These are phyloP conservation scores for Oreocharis arfaki DNA, from an alignment of 2,113 vertebrate genomes.

Conservation along the genomic window DNA sequence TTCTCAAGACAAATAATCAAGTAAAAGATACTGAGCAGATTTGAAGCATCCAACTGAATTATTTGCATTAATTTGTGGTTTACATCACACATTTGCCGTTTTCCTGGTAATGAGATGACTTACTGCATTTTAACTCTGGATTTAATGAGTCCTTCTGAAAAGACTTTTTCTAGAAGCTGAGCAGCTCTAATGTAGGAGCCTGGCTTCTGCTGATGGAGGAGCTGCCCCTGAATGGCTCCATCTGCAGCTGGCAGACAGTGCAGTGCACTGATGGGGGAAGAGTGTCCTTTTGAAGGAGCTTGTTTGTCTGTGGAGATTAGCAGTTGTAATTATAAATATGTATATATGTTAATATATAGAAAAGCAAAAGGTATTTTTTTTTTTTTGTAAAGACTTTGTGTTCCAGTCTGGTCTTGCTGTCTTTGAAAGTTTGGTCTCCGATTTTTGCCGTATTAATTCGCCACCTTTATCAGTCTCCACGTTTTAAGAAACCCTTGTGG, in stretches of 20 bases:
- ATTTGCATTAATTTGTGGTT: neutral
- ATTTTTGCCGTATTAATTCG: neutral
- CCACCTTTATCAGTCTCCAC: neutral
- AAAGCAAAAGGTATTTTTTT: neutral
- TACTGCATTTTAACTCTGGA: neutral
- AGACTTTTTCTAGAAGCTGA: neutral
- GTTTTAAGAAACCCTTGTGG: neutral
- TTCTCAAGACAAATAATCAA: neutral
- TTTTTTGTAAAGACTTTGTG: neutral
- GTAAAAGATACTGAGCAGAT: neutral
- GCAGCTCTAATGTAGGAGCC: neutral
- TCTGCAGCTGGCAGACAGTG: neutral
- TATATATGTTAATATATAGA: neutral
- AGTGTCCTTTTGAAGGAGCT: neutral
- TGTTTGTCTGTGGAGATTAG: neutral
- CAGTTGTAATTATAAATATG: neutral
- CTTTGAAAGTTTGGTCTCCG: neutral
- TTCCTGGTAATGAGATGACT: neutral
- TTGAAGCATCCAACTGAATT: neutral
- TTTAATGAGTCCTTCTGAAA: neutral
- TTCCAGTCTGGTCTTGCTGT: neutral
- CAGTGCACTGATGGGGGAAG: accelerated
- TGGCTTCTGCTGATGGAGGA: neutral
- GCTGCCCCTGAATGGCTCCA: neutral
- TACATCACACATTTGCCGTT: neutral